Base-by-base conservation (phyloP, 2,888 invertebrate species). In the Polietes domitor region DNA sequence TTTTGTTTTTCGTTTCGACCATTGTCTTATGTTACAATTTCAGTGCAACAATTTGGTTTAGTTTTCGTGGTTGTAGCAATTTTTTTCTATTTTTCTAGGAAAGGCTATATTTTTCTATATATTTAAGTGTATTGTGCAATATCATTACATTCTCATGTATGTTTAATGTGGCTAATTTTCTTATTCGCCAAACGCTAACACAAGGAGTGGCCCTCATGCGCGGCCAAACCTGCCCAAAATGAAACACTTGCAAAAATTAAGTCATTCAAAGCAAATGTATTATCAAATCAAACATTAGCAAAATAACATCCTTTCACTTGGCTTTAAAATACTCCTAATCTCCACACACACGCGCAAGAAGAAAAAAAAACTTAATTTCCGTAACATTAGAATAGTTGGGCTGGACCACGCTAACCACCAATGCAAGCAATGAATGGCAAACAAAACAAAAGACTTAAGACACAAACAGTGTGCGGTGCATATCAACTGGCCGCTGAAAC, bases 41-140 rank as follows among this genome's bases (percentile, higher is more conserved):
- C 26, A 24, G 58, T 26, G 26, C 58, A 58, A 58, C 58, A 58
- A 58, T n/a, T 47, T n/a, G 47, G 47, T 47, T 47, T 47, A 47
- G 47, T 47, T 47, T 47, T 47, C 47, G 15, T 47, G 24, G 24
- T 24, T 58, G 58, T 26, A 0, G 58, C 58, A 58, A 58, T 58
- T 58, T 19, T 10, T 58, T 12, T 12, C 26, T 12, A 5, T 58
- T 26, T 1, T 24, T 24, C 19, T 81, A 77, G 70, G 81, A 82
- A 77, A 82, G 77, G 77, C 81, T 82, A 74, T 77, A 82, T 53
- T 80, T 80, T 80, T 26, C 50, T 55, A 70, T 74, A 70, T 74
- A 47, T 50, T 26, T 72, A 61, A 43, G 55, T 32, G 32, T 68
- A 76, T 76, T 76, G 53, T 55, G 76, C 26, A 76, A 76, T 76